Conservation (phyloP, 2,113 vertebrate genomes). For the Pygoscelis adeliae region DNA sequence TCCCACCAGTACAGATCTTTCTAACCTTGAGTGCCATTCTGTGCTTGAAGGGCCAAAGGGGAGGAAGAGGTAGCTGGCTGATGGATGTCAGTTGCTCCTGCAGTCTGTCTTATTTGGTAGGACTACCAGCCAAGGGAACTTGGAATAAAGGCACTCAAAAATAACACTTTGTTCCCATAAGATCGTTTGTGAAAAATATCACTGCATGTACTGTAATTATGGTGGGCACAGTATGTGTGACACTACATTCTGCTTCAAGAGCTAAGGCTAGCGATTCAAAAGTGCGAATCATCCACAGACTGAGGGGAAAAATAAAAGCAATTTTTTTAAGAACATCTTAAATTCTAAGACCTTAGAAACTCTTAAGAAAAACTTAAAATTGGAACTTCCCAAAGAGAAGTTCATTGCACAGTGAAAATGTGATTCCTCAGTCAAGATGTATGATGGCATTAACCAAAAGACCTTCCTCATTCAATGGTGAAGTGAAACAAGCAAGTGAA, state of each 20-base stretch:
- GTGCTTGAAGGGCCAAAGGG: not conserved
- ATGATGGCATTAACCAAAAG: not conserved
- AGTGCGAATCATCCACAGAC: not conserved
- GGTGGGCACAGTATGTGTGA: not conserved
- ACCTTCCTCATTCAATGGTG: not conserved
- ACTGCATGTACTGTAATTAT: not conserved
- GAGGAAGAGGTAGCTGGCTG: not conserved
- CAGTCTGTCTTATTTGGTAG: not conserved
- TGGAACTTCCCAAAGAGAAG: not conserved
- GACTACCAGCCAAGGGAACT: not conserved
- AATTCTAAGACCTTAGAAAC: not conserved
- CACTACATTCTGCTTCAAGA: not conserved
- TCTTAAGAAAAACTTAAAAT: not conserved
- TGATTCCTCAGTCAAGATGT: not conserved
- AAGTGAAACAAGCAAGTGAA: not conserved
- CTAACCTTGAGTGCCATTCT: not conserved
- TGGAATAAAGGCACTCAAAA: not conserved
- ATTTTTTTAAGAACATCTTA: not conserved
- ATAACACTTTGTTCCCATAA: not conserved
- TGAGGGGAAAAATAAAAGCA: not conserved
- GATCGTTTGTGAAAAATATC: not conserved
- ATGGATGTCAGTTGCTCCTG: not conserved
- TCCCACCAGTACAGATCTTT: not conserved
- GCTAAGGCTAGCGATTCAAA: not conserved
- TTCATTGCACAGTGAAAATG: not conserved